A percentile compares a stretch with the other conserved stretches of the same genome.
Conservation (phyloP, 2,797 vertebrate species). For the Acanthornis magna region DNA sequence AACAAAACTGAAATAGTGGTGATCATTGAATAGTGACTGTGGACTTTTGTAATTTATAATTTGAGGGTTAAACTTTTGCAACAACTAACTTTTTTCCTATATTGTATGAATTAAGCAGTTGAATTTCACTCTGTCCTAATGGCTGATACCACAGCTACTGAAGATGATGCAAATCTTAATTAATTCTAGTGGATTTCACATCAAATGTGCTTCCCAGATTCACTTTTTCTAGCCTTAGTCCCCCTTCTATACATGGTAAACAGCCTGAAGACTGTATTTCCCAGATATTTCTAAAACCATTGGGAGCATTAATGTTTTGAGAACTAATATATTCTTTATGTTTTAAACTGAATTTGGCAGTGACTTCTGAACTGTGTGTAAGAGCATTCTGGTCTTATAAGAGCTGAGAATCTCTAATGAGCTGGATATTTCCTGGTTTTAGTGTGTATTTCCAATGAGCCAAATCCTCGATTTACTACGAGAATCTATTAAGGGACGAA, state of each 20-base stretch:
- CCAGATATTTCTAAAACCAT: not conserved
- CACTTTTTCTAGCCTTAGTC: not conserved
- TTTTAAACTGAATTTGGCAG: not conserved
- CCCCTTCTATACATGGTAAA: not conserved
- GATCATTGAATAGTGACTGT: not conserved
- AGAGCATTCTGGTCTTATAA: not conserved
- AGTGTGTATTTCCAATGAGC: not conserved
- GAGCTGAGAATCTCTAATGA: not conserved
- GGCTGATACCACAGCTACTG: not conserved
- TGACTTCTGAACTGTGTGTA: not conserved
- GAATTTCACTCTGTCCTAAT: not conserved
- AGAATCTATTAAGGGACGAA: not conserved
- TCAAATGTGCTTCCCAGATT: not conserved
- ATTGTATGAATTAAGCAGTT: not conserved
- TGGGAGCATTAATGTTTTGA: not conserved
- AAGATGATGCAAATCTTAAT: fast-evolving
- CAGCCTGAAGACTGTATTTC: not conserved
- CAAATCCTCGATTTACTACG: not conserved
- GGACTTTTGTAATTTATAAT: not conserved
- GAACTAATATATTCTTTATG: not conserved
- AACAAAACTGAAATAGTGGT: not conserved
- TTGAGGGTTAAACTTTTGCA: not conserved
- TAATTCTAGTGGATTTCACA: not conserved
- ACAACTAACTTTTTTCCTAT: not conserved
- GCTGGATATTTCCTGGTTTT: not conserved